Base-by-base conservation (phyloP, 2,797 vertebrate species). In the Pseudochaenichthys georgianus region DNA sequence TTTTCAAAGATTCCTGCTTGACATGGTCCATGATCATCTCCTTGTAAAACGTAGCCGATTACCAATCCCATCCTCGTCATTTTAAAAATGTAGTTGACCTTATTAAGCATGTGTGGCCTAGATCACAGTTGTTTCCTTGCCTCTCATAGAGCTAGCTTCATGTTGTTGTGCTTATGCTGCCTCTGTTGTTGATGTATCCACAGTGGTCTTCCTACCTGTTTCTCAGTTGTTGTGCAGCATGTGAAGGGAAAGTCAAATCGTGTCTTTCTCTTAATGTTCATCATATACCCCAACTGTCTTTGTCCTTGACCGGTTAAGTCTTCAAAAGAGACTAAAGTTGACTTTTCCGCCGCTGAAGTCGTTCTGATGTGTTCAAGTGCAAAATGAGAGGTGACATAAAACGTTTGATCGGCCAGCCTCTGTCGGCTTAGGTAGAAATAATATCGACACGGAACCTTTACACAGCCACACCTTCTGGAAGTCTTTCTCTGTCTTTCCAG, bases 21-120 rank as follows among this genome's bases (percentile, higher is more conserved):
- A 83, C 31, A n/a, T 75, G 54, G 64, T 83, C 59, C 81, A 70
- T 82, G 48, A 52, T 78, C 75, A 78, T 83, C 53, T 85, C 74
- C 16, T 53, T 86, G 64, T 87, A 46, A 68, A 68, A 53, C 67
- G 64, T 71, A 64, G 65, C 43, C 70, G 46, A 19, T 64, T 58
- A 52, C n/a, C 4, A 8, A 67, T 41, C 72, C 80, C 75, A 57
- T 72, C 62, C 53, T 64, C 84, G 7, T 73, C 52, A 34, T 70
- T 71, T 42, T 23, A 34, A 59, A 77, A 66, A 23, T 34, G 9
- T 70, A 62, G 10, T 59, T 46, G 31, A 64, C 13, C 15, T 59
- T 13, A 2, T 59, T 13, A 2, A 87, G 80, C 75, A 75, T 67
- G 78, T 81, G 64, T 66, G 19, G 57, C 21, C 8, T 60, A n/a